phyloP scores from a whole-genome alignment of 2,888 invertebrate species.

The Lysandra bellargus region DNA sequence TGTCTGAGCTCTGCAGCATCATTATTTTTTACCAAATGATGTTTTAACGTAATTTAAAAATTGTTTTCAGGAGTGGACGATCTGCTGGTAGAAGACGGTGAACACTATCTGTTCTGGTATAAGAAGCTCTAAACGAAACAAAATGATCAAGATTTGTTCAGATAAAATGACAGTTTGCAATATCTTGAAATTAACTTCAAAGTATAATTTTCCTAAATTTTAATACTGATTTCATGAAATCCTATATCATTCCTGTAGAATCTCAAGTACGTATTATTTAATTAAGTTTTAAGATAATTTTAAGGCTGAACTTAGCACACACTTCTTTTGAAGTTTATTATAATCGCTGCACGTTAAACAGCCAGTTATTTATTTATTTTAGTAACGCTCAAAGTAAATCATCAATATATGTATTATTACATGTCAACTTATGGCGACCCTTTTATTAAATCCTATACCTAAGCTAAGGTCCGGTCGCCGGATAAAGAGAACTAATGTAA shows the following conservation, averaged over 20 bases:
- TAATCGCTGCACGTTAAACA: not conserved
- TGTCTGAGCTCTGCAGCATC: no score
- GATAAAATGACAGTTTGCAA: not conserved
- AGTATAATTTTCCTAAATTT: not conserved
- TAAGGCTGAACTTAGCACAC: not conserved
- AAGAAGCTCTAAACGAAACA: conserved; percentile 87
- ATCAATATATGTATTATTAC: not conserved
- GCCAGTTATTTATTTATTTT: not conserved
- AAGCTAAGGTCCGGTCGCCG: not conserved
- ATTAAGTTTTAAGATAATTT: conserved; percentile 7
- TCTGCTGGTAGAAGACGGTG: conserved; percentile 91
- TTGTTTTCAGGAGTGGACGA: conserved; percentile 89
- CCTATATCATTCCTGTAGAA: not conserved
- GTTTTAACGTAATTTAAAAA: not conserved
- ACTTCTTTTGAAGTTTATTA: not conserved
- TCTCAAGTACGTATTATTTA: not conserved
- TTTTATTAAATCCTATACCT: not conserved
- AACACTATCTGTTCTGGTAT: conserved; percentile 95
- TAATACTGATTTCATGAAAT: not conserved
- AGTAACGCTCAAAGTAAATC: no score
- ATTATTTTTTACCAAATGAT: no score
- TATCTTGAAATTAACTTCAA: not conserved
- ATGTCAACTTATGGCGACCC: not conserved
- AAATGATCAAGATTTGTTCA: not conserved
- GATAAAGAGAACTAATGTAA: not conserved